Percentiles rank a stretch among this genome's conserved stretches.
Conservation (phyloP, 2,113 vertebrate species). For the Eleginops maclovinus region DNA sequence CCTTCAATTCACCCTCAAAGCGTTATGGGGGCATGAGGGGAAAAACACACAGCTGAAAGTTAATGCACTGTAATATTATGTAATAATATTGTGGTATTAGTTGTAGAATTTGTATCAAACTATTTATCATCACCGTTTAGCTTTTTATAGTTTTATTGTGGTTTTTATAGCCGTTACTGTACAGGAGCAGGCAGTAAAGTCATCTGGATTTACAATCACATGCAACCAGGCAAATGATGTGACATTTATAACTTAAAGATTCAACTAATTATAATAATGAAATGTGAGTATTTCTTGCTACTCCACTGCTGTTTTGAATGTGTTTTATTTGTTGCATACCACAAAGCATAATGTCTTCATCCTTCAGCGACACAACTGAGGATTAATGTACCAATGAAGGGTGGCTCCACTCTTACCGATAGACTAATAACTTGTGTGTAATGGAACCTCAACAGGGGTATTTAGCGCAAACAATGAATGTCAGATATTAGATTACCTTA, state of each 20-base stretch:
- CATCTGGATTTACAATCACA: background rate
- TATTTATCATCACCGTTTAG: background rate
- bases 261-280: background rate
- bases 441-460: background rate
- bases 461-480: background rate
- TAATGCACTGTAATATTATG: background rate
- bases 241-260: background rate
- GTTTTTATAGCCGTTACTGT: background rate
- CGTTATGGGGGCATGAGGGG: background rate
- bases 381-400: constrained; percentile 19
- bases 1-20: background rate
- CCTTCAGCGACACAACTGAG: background rate
- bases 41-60: background rate
- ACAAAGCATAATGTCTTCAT: background rate
- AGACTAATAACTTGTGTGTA: constrained; percentile 6
- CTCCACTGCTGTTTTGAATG: background rate
- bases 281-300: background rate
- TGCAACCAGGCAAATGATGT: background rate
- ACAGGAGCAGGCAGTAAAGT: background rate
- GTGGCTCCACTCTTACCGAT: constrained; percentile 10
- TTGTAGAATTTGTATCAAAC: background rate
- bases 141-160: background rate
- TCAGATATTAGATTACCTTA: background rate
- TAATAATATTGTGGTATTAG: background rate
- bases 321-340: background rate